Evolutionary conservation across 2,113 vertebrate genomes (phyloP), one percentile per base, ranked within the genome.

Genomic region (Ochotona curzoniae): DNA sequence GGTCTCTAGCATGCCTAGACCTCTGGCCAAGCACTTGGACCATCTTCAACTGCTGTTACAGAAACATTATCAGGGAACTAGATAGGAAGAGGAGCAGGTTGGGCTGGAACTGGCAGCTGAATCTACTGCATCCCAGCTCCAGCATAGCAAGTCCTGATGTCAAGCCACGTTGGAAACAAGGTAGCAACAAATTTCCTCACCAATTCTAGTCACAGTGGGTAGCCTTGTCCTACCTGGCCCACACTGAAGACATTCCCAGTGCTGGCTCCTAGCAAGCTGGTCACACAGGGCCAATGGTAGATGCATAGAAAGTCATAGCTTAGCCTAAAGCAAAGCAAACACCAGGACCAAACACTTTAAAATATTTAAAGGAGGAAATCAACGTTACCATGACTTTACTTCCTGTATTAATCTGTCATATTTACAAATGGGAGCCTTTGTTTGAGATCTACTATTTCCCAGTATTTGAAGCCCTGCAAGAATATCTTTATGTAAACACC

Each of bases 161-260:
- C 26, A 7, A 71, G 13, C 11, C 28, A 60, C 11, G 15, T 4
- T 1, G 63, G 47, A 32, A 44, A 57, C 25, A 38, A 69, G 30
- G 61, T 87, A 44, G 21, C 30, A 32, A 17, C 9, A 21, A 1
- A 9, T 4, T 5, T 35, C 17, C 15, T 71, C 61, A 63, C 26
- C 11, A 9, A 0, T 28, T 67, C 21, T 28, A 66, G 21, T 1
- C 66, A 69, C 51, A 17, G 0, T 0, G 2, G 14, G 13, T 3
- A 49, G 17, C 38, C 76, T n/a, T 38, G 8, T 26, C 5, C 30
- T 67, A 10, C 12, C 14, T 63, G 67, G 21, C 4, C 25, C 73
- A 25, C 12, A 86, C 80, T 35, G 44, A 83, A 89, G 26, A 1
- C 32, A 20, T 21, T 10, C 30, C 51, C 32, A 74, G 63, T 49